Evolutionary conservation across 1,140 invertebrate species (phyloP).

Genomic region (Chrysomallon squamiferum): DNA sequence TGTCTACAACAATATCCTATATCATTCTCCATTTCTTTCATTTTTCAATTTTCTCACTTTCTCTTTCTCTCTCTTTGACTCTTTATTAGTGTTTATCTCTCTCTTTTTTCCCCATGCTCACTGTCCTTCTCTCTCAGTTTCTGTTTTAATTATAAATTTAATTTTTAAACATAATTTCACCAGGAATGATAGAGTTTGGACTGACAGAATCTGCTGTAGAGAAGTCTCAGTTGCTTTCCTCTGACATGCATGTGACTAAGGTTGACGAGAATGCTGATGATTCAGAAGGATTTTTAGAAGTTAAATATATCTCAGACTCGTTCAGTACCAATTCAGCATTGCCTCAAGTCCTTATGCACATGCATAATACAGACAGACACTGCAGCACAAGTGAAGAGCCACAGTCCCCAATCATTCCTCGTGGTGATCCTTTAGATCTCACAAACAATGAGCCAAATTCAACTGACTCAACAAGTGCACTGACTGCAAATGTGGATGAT

Average conservation of each 20-base stretch:
- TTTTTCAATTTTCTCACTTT: too few relatives aligned
- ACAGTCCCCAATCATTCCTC: constrained; percentile 40
- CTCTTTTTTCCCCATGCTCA: too few relatives aligned
- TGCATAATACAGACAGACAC: constrained; percentile 6
- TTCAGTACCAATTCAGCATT: not conserved
- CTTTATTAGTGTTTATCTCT: too few relatives aligned
- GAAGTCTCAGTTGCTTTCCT: constrained; percentile 55
- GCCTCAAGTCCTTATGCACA: constrained; percentile 17
- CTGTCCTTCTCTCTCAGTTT: too few relatives aligned
- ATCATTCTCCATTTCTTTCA: too few relatives aligned
- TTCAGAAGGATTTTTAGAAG: constrained; percentile 52
- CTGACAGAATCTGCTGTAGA: constrained; percentile 82
- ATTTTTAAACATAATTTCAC: too few relatives aligned
- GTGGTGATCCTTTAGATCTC: constrained; percentile 12
- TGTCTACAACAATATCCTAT: too few relatives aligned
- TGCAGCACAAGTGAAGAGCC: constrained; percentile 28
- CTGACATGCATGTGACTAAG: constrained; percentile 38
- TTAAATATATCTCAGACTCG: constrained; percentile 34
- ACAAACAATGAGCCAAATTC: too few relatives aligned
- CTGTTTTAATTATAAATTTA: too few relatives aligned
- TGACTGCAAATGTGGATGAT: not conserved
- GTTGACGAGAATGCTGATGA: constrained; percentile 27
- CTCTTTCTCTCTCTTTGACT: too few relatives aligned
- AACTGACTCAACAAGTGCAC: not conserved
- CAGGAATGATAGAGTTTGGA: constrained; percentile 73